Base-by-base conservation (phyloP, 2,888 invertebrate species). In the Orthosia incerta region DNA sequence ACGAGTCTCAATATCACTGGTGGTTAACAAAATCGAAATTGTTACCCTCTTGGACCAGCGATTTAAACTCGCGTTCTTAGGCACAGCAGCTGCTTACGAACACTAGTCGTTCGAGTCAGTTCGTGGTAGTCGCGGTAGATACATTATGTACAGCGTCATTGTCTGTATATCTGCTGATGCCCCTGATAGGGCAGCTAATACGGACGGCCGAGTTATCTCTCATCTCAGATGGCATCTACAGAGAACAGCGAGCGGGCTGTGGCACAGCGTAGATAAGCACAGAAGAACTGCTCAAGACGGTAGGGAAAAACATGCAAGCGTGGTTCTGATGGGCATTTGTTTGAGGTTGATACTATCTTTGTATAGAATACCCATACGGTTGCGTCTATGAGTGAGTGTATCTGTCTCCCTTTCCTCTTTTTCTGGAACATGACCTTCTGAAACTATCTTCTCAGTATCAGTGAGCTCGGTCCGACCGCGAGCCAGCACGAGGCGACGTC, bases 151-250 rank as follows among this genome's bases (percentile, higher is more conserved):
- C 59, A 45, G 18, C 50, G 71, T 67, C 71, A 67, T 71, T 71
- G 81, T 79, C 51, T 71, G 53, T 60, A 23, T 69, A 51, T 73
- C 69, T 71, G 59, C 76, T 64, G 82, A 80, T 80, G 82, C 12
- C 48, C 26, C 63, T 56, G 80, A 80, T 80, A 78, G 20, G 56
- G 62, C 67, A 39, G 73, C 81, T 80, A 79, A 81, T 81, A 55
- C 80, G 77, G 70, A 31, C 62, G 74, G 62, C 20, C 46, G 50
- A 20, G 23, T 20, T 75, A 79, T 81, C 79, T 80, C 12, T 48
- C 72, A 84, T 82, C 85, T 50, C 45, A 71, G 84, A 84, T 82
- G 55, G 46, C 72, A 74, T 84, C 81, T 71, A 46, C 76, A 62
- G 60, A 60, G 60, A 68, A 20, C 59, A 59, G 53, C 20, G 60